These are phyloP conservation scores for Aulostomus chinensis DNA, from an alignment of 2,797 vertebrate species.

Conservation along the genomic window DNA sequence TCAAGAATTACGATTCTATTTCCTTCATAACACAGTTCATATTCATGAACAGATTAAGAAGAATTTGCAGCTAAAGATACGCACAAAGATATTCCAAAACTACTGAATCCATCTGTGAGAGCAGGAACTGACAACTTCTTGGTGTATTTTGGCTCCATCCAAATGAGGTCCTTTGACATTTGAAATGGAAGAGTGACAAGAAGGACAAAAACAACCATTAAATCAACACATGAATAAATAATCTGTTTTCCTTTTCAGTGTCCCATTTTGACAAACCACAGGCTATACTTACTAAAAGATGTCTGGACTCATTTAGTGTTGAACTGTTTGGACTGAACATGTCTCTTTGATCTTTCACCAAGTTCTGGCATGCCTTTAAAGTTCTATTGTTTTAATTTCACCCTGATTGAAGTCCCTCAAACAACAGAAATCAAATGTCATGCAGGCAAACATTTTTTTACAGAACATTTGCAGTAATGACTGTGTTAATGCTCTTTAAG, in stretches of 20 bases:
- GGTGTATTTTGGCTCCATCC: constrained; percentile 40
- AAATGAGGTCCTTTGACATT: constrained; percentile 65
- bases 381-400: constrained; percentile 48
- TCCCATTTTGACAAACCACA: constrained; percentile 64
- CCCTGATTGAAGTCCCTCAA: constrained; percentile 28
- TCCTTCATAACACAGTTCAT: constrained; percentile 6
- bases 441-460: constrained; percentile 30
- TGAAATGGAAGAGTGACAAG: constrained; percentile 65
- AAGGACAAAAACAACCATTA: constrained; percentile 60
- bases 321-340: constrained; percentile 52
- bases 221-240: constrained; percentile 73
- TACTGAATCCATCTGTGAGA: constrained; percentile 7
- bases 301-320: constrained; percentile 61
- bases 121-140: constrained; percentile 11
- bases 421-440: constrained; percentile 33
- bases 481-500: too few species aligned
- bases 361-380: constrained; percentile 49
- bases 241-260: constrained; percentile 65
- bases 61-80: constrained; percentile 20
- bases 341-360: constrained; percentile 50
- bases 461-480: constrained; percentile 17
- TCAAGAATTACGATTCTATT: constrained; percentile 1
- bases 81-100: constrained; percentile 16
- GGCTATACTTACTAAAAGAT: constrained; percentile 50
- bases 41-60: constrained; percentile 35